Conservation (phyloP, 2,888 invertebrate genomes). For the Synanthedon myopaeformis region DNA sequence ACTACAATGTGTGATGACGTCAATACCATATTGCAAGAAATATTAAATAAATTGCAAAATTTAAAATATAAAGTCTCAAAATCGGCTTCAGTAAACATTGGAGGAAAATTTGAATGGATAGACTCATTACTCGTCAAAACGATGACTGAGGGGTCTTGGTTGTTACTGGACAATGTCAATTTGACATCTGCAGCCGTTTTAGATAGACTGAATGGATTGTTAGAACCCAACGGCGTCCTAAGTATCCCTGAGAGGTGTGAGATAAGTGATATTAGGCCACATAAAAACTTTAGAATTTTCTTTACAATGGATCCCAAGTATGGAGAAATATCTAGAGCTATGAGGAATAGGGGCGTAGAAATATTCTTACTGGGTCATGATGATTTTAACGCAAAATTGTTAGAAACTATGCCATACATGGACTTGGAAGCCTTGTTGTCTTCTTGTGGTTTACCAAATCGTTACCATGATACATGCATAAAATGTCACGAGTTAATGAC, state of each 20-base stretch:
- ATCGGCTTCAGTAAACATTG: conserved; percentile 77
- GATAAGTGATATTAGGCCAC: conserved; percentile 82
- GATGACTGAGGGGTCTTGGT: conserved; percentile 84
- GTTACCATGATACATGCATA: conserved; percentile 42
- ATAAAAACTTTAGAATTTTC: conserved; percentile 92
- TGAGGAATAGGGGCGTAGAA: conserved; percentile 98
- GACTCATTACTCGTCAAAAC: conserved; percentile 90
- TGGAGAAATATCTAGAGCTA: conserved; percentile 97
- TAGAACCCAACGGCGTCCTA: conserved; percentile 93
- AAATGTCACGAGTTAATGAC: conserved; percentile 50
- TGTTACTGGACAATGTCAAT: conserved; percentile 93
- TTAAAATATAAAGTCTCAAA: conserved; percentile 53
- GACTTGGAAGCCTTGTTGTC: conserved; percentile 54
- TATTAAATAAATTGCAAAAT: conserved; percentile 35
- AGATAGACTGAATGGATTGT: conserved; percentile 93
- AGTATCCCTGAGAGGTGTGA: conserved; percentile 93
- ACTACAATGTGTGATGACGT: neutral
- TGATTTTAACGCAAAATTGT: conserved; percentile 32
- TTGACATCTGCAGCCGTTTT: conserved; percentile 96
- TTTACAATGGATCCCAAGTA: conserved; percentile 94
- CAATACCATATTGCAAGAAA: conserved; percentile 30
- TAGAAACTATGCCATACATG: conserved; percentile 44
- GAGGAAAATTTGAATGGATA: conserved; percentile 95
- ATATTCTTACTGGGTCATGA: conserved; percentile 64
- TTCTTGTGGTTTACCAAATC: conserved; percentile 45